A percentile compares a stretch with the other conserved stretches of the same genome.
Evolutionary conservation across 2,797 vertebrate species (phyloP).

Genomic region (Clamator glandarius): DNA sequence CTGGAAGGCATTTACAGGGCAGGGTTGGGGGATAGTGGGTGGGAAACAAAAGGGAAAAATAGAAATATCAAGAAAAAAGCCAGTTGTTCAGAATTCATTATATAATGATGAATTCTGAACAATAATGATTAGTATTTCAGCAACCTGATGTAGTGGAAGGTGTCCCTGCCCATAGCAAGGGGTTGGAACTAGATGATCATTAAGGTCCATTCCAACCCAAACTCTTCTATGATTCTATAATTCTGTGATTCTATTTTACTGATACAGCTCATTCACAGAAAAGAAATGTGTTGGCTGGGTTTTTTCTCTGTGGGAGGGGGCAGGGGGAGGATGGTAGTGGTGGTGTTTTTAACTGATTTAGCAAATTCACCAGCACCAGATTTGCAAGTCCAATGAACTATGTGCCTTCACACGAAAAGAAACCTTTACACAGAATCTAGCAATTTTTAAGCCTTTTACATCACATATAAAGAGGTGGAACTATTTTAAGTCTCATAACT

Average conservation of each 20-base stretch:
- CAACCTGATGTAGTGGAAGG: too few relatives aligned
- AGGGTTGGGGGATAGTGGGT: too few relatives aligned
- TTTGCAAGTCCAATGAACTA: not conserved
- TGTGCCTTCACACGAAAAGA: not conserved
- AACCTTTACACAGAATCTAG: not conserved
- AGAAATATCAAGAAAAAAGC: not conserved
- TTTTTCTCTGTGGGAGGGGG: not conserved
- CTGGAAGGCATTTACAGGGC: not conserved
- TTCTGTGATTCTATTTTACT: not conserved
- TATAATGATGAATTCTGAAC: not conserved
- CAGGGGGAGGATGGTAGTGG: rapidly evolving
- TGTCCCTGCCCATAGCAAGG: too few relatives aligned
- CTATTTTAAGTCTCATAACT: not conserved
- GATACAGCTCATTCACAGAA: not conserved
- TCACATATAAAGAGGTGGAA: not conserved
- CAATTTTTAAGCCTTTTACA: not conserved
- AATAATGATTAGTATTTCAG: not conserved
- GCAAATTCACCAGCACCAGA: not conserved
- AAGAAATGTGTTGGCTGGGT: not conserved
- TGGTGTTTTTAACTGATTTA: not conserved
- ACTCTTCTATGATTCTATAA: too few relatives aligned
- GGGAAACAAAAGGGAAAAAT: not conserved
- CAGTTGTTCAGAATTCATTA: not conserved
- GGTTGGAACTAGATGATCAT: too few relatives aligned
- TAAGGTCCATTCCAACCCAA: too few relatives aligned